Percentiles rank a stretch among this genome's conserved stretches.
These are phyloP conservation scores for Acrobasis suavella DNA, from an alignment of 2,888 invertebrate genomes.

Conservation along the genomic window DNA sequence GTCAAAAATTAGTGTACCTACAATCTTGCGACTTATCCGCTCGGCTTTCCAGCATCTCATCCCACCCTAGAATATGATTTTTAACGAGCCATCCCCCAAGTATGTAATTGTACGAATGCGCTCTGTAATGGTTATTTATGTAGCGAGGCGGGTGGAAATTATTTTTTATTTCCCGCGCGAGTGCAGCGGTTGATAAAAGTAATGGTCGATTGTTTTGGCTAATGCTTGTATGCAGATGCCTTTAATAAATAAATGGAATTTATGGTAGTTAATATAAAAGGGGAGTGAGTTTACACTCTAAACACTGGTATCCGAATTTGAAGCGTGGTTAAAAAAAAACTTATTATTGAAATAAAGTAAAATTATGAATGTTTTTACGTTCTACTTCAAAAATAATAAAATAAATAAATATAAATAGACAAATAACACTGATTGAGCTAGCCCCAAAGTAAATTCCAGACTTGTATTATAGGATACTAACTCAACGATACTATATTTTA, in stretches of 20 bases:
- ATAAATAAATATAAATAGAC: no score
- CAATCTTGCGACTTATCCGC: conserved; percentile 3
- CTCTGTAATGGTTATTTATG: conserved; percentile 71
- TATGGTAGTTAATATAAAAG: not conserved
- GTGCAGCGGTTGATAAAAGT: conserved; percentile 31
- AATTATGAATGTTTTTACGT: no score
- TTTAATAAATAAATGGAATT: conserved; percentile 13
- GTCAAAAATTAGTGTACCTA: not conserved
- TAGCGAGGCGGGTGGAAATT: conserved; percentile 49
- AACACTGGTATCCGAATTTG: no score
- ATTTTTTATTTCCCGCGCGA: conserved; percentile 62
- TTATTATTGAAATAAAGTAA: no score
- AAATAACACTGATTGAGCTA: no score
- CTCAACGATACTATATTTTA: no score
- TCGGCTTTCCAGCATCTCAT: conserved; percentile 30
- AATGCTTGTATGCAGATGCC: conserved; percentile 17
- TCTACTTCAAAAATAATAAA: no score
- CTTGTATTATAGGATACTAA: no score
- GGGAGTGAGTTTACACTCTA: not conserved
- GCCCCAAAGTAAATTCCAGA: no score
- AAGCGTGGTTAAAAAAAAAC: not conserved
- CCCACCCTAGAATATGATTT: conserved; percentile 61
- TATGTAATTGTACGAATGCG: conserved; percentile 70
- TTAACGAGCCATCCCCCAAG: conserved; percentile 66
- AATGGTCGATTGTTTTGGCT: conserved; percentile 18